These are phyloP conservation scores for Boulengerochromis microlepis DNA, from an alignment of 2,113 vertebrate species.

Conservation along the genomic window DNA sequence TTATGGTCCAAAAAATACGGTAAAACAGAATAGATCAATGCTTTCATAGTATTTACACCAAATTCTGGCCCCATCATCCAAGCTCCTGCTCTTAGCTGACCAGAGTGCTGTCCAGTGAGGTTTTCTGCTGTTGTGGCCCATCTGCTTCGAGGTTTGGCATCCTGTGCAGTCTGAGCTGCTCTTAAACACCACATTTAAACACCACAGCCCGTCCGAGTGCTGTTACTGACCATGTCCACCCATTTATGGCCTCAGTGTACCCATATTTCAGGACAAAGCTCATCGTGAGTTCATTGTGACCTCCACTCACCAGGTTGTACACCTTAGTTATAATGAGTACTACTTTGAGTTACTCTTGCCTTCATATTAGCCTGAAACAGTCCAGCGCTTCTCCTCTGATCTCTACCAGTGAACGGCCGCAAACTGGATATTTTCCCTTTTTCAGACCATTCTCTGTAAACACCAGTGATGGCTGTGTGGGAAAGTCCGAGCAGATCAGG, in stretches of 20 bases:
- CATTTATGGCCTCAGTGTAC: background rate
- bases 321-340: background rate
- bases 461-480: background rate
- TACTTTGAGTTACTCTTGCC: background rate
- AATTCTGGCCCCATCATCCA: background rate
- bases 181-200: background rate
- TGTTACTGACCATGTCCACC: background rate
- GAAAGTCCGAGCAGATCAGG: background rate
- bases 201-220: fast-evolving
- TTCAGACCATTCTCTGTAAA: background rate
- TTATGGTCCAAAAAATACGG: background rate
- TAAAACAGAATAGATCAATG: background rate
- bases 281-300: background rate
- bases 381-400: background rate
- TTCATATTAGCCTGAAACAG: background rate
- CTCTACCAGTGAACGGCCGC: fast-evolving
- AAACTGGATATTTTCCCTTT: background rate
- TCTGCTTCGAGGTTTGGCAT: background rate
- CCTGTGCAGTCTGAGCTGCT: background rate
- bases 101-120: background rate
- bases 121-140: background rate
- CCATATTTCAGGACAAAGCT: background rate
- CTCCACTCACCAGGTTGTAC: background rate
- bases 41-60: background rate
- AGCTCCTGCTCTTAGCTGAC: background rate